phyloP scores from a whole-genome alignment of 2,888 invertebrate genomes.

The Cancer borealis region DNA sequence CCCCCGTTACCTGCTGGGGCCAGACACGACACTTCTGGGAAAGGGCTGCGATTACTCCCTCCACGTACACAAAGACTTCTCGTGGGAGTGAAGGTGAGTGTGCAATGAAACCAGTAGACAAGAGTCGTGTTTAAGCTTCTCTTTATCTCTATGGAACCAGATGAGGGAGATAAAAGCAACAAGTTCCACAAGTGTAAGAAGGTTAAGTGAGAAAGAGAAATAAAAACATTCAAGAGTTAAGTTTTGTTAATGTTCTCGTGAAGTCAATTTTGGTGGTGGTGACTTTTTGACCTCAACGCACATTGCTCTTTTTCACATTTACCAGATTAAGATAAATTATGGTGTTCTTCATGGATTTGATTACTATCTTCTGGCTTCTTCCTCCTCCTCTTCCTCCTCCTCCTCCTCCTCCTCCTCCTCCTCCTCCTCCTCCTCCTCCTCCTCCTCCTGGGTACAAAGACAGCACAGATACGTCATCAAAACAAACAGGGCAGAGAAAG shows the following conservation, averaged over 20 bases:
- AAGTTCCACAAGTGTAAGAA: background rate
- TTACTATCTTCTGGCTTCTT: background rate
- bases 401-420: background rate
- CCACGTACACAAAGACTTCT: constrained; percentile 10
- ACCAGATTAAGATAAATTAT: background rate
- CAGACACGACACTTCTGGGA: constrained; percentile 35
- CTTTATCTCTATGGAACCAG: background rate
- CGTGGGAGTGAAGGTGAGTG: background rate
- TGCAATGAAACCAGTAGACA: background rate
- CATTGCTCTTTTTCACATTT: too few relatives aligned
- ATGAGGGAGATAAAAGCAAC: background rate
- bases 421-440: constrained; percentile 2
- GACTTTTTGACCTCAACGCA: too few relatives aligned
- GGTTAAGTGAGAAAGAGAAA: too few relatives aligned
- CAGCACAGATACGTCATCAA: background rate
- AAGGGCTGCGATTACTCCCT: background rate
- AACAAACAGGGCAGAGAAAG: background rate
- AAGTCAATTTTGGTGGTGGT: background rate
- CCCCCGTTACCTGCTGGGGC: background rate
- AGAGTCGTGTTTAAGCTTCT: background rate
- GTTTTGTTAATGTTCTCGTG: background rate
- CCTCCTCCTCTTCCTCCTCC: background rate
- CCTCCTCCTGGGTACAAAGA: background rate
- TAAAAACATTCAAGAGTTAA: too few relatives aligned
- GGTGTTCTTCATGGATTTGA: background rate